Conservation (phyloP, 2,113 vertebrate species). For the Albula glossodonta region DNA sequence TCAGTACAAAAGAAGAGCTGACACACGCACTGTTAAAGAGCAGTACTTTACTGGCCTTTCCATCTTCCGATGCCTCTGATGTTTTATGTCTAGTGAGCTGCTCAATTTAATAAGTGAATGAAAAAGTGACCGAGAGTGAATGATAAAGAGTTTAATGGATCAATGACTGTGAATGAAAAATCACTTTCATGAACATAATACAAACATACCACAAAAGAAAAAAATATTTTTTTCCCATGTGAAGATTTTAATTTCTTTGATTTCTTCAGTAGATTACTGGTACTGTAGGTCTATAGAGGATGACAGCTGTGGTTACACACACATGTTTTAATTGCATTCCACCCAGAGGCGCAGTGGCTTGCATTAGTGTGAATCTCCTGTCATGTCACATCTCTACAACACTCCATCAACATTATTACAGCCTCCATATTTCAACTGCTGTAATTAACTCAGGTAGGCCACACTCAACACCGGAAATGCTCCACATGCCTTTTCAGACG, state of each 20-base stretch:
- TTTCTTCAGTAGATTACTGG: no score
- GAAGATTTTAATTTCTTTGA: no score
- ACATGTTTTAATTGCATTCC: conserved; percentile 35
- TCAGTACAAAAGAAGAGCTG: not conserved
- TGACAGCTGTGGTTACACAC: conserved; percentile 39
- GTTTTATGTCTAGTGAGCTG: not conserved
- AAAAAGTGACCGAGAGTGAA: not conserved
- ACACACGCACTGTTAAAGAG: not conserved
- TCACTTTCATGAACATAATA: not conserved
- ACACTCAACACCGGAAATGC: not conserved
- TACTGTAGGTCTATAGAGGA: conserved; percentile 4
- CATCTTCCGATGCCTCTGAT: not conserved
- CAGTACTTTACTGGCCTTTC: not conserved
- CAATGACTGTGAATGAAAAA: no score
- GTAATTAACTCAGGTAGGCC: conserved; percentile 22
- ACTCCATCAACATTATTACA: conserved; percentile 24
- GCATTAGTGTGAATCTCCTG: conserved; percentile 20
- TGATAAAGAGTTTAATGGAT: no score
- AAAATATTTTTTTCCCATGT: not conserved
- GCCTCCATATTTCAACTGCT: conserved; percentile 18
- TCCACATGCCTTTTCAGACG: not conserved
- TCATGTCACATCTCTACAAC: conserved; percentile 27
- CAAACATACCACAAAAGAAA: not conserved
- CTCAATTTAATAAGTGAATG: not conserved
- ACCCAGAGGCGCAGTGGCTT: conserved; percentile 12